Evolutionary conservation across 2,113 vertebrate species (phyloP).

Genomic region (Urocitellus parryii): DNA sequence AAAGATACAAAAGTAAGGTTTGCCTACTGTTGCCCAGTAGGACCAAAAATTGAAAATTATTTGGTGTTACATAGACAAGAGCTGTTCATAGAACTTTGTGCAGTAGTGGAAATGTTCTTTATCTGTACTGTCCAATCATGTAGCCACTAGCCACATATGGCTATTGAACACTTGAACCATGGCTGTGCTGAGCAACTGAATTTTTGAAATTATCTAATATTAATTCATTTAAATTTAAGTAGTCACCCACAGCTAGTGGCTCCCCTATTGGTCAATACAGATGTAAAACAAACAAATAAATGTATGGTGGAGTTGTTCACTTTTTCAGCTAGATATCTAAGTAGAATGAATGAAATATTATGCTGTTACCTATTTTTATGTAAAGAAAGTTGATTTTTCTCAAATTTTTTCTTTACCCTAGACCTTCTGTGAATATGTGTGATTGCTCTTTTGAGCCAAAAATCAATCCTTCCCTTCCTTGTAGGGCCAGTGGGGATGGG

Average conservation of each 20-base stretch:
- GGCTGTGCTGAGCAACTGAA: not conserved
- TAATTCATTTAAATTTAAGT: constrained; percentile 61
- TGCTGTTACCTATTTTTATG: not conserved
- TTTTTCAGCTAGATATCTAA: constrained; percentile 52
- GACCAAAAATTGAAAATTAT: not conserved
- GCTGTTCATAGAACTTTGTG: not conserved
- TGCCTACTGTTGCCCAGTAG: not conserved
- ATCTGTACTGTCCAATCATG: accelerated
- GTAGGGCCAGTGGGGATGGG: not conserved
- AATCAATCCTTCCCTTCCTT: not conserved
- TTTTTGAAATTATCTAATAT: constrained; percentile 53
- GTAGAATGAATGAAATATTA: constrained; percentile 56
- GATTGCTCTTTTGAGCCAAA: not conserved
- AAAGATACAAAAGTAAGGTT: not conserved
- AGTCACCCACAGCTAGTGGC: not conserved
- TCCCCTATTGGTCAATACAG: constrained; percentile 12
- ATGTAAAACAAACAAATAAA: constrained; percentile 54
- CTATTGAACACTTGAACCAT: not conserved
- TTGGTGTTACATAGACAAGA: not conserved
- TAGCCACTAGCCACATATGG: not conserved
- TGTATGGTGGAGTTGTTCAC: constrained; percentile 17
- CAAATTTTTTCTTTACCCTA: constrained; percentile 13
- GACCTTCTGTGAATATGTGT: constrained; percentile 22
- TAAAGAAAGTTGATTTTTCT: constrained; percentile 47
- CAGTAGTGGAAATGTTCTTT: not conserved